Conservation (phyloP, 1,140 invertebrate genomes). For the Drosophila cardini region DNA sequence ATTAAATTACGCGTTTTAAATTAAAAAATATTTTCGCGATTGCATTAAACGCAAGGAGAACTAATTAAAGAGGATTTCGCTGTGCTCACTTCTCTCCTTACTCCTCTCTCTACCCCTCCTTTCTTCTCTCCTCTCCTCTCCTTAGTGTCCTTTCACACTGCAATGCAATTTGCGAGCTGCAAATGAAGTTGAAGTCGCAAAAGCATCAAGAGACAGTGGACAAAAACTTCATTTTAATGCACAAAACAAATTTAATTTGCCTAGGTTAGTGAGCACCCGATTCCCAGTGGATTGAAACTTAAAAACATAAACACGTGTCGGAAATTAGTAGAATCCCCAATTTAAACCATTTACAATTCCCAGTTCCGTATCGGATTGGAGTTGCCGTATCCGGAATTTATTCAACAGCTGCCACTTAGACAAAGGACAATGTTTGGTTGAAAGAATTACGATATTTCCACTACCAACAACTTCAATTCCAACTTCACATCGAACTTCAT, state of each 20-base stretch:
- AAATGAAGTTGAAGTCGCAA: slow-evolving; percentile 53
- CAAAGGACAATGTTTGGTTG: slow-evolving; percentile 58
- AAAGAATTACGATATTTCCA: slow-evolving; percentile 63
- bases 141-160: neutral
- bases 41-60: slow-evolving; percentile 79
- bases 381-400: neutral
- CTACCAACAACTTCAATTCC: neutral
- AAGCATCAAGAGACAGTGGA: neutral
- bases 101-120: neutral
- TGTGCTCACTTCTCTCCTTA: no score
- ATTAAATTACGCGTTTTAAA: slow-evolving; percentile 82
- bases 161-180: slow-evolving; percentile 66
- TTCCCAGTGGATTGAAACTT: neutral
- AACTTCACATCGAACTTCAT: neutral
- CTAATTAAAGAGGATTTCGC: slow-evolving; percentile 78
- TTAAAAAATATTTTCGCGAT: slow-evolving; percentile 81
- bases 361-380: neutral
- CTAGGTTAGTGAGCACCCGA: neutral
- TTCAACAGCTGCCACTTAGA: slow-evolving; percentile 54
- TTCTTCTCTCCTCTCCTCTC: neutral
- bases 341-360: neutral
- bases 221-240: neutral
- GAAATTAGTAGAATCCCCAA: neutral
- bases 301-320: slow-evolving; percentile 35
- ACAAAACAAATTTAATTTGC: slow-evolving; percentile 3